Conservation (phyloP, 2,888 invertebrate species). For the Laspeyria flexula region DNA sequence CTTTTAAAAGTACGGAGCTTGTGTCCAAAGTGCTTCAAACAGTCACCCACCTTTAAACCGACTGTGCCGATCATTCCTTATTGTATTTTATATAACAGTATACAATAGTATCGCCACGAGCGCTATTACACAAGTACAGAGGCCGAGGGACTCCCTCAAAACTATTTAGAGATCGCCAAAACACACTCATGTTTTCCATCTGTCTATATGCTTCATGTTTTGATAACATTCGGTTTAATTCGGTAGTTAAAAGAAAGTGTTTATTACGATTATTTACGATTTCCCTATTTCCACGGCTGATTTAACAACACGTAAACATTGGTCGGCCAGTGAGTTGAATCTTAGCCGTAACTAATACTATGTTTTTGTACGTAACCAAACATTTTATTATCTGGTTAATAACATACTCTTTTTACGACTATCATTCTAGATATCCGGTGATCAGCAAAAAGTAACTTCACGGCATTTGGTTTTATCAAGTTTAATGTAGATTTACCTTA, state of each 20-base stretch:
- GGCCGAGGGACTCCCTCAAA: too few species aligned
- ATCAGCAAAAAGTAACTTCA: constrained; percentile 41
- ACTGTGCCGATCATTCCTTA: too few species aligned
- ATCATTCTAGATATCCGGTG: constrained; percentile 47
- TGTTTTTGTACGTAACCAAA: constrained; percentile 40
- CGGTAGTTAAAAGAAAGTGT: constrained; percentile 41
- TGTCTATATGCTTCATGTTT: constrained; percentile 20
- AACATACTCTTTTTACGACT: constrained; percentile 44
- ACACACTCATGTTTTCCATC: constrained; percentile 1
- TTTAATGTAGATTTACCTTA: neutral
- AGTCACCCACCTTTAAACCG: too few species aligned
- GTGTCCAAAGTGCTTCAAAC: too few species aligned
- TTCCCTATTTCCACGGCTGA: constrained; percentile 38
- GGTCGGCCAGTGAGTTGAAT: constrained; percentile 41
- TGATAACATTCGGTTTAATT: constrained; percentile 24
- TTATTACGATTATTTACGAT: constrained; percentile 46
- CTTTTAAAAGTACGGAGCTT: too few species aligned
- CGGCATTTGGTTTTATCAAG: constrained; percentile 25
- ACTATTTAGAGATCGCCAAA: neutral
- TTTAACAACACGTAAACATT: constrained; percentile 46
- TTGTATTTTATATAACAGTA: too few species aligned
- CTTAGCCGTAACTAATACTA: constrained; percentile 29
- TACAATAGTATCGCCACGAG: too few species aligned
- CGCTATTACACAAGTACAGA: too few species aligned
- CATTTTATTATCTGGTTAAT: constrained; percentile 46